phyloP scores from a whole-genome alignment of 2,888 invertebrate genomes.

The Eueremaeus valkanovi region DNA sequence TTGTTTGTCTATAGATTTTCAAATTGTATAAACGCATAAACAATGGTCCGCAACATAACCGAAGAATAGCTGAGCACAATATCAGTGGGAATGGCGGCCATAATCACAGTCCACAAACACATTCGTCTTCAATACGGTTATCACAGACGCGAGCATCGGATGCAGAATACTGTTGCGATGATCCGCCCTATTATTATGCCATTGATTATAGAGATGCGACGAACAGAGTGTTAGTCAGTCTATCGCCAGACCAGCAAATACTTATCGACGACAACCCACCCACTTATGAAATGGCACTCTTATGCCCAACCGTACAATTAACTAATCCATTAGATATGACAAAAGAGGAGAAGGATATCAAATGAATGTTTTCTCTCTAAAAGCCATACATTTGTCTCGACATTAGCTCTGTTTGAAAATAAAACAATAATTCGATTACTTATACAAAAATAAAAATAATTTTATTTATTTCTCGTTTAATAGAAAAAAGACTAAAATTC shows the following conservation, averaged over 20 bases:
- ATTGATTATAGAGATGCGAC: not conserved
- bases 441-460: too few relatives aligned
- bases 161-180: not conserved
- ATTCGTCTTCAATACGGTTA: not conserved
- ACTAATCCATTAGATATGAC: not conserved
- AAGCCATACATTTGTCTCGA: too few relatives aligned
- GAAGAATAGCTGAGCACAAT: not conserved
- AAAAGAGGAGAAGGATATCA: not conserved
- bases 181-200: not conserved
- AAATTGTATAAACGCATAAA: not conserved
- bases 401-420: too few relatives aligned
- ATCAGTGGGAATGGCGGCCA: not conserved
- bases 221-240: not conserved
- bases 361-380: too few relatives aligned
- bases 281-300: conserved; percentile 39
- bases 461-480: too few relatives aligned
- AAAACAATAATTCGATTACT: too few relatives aligned
- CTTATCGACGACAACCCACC: conserved; percentile 36
- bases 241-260: not conserved
- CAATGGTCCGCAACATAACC: not conserved
- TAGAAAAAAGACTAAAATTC: too few relatives aligned
- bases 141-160: not conserved
- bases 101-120: not conserved
- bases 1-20: not conserved
- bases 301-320: conserved; percentile 33